Evolutionary conservation across 2,797 vertebrate species (phyloP).

Genomic region (Gallinago solitaria): DNA sequence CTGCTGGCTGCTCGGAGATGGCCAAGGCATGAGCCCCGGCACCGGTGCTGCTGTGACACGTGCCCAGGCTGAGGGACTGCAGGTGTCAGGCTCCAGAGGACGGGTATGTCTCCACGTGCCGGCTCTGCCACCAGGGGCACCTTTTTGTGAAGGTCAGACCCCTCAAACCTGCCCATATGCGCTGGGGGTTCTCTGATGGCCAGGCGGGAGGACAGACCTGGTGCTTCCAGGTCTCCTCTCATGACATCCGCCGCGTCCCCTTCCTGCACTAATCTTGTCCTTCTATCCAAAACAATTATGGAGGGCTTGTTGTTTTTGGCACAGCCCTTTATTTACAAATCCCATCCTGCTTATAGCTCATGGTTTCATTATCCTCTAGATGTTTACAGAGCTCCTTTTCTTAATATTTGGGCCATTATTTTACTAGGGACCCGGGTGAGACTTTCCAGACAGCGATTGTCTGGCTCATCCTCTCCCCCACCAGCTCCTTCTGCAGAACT

Average conservation of each 20-base stretch:
- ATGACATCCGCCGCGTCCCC: constrained; percentile 46
- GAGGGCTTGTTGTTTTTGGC: constrained; percentile 75
- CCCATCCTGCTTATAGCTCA: constrained; percentile 76
- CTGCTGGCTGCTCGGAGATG: not conserved
- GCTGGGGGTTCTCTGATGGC: not conserved
- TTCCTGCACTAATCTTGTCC: constrained; percentile 70
- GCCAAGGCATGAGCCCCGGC: not conserved
- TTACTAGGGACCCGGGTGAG: constrained; percentile 65
- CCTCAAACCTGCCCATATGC: not conserved
- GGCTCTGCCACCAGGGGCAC: not conserved
- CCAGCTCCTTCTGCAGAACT: constrained; percentile 27
- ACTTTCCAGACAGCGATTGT: constrained; percentile 67
- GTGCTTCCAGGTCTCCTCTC: constrained; percentile 49
- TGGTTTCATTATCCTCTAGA: constrained; percentile 74
- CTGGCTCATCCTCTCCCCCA: constrained; percentile 47
- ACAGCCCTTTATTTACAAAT: constrained; percentile 71
- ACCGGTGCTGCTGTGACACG: not conserved
- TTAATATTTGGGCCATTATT: constrained; percentile 74
- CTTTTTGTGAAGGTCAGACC: not conserved
- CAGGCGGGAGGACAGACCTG: not conserved
- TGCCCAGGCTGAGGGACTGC: not conserved
- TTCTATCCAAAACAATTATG: constrained; percentile 74
- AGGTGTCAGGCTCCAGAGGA: not conserved
- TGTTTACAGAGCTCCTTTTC: constrained; percentile 73
- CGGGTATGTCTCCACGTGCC: not conserved